Conservation (phyloP, 2,113 vertebrate genomes). For the Ifrita kowaldi region DNA sequence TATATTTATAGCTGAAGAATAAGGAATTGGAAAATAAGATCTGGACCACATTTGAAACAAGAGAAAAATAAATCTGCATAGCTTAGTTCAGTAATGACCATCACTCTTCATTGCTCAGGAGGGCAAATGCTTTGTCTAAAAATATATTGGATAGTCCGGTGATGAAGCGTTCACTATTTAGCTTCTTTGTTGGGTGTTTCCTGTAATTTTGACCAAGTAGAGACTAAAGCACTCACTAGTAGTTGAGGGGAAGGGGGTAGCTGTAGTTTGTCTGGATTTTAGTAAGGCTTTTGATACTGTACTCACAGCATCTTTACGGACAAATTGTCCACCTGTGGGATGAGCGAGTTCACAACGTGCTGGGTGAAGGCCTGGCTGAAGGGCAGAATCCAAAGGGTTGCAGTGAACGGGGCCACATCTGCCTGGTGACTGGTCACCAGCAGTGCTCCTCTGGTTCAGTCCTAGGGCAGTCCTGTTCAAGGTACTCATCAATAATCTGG, state of each 20-base stretch:
- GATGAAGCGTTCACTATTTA: not conserved
- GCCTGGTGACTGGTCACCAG: not conserved
- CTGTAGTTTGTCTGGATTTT: not conserved
- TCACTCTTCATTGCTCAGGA: not conserved
- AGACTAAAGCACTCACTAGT: not conserved
- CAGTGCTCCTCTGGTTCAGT: not conserved
- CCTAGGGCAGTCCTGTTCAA: not conserved
- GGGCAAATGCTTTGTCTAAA: not conserved
- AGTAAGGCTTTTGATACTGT: not conserved
- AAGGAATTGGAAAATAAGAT: not conserved
- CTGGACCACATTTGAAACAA: not conserved
- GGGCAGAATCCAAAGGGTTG: not conserved
- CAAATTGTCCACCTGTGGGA: not conserved
- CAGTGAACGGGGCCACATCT: not conserved
- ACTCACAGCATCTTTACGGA: not conserved
- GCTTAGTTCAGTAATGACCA: not conserved
- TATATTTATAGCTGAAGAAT: not conserved
- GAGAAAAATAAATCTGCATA: not conserved
- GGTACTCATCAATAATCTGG: not conserved
- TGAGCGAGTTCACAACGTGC: accelerated
- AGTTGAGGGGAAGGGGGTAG: not conserved
- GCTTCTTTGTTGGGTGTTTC: not conserved
- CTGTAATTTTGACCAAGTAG: not conserved
- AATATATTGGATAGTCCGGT: not conserved
- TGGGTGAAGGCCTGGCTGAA: not conserved